These are phyloP conservation scores for Platalea minor DNA, from an alignment of 2,797 vertebrate species.

Conservation along the genomic window DNA sequence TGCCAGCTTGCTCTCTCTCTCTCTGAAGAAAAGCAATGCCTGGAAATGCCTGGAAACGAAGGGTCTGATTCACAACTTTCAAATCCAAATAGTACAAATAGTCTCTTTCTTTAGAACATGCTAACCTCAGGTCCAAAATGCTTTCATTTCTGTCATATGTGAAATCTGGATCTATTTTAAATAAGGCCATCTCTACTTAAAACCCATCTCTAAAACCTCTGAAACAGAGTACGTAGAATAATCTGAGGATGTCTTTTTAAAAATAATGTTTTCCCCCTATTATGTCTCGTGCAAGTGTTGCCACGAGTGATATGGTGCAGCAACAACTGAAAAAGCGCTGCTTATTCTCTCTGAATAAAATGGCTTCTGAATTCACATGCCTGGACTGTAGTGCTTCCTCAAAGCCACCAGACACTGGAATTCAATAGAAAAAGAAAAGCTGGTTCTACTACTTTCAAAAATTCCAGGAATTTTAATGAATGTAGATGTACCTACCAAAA, in stretches of 20 bases:
- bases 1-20: slow-evolving; percentile 18
- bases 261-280: background rate
- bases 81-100: background rate
- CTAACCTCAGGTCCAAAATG: background rate
- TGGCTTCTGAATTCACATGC: background rate
- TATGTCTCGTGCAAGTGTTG: background rate
- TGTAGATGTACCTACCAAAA: background rate
- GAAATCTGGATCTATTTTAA: background rate
- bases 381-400: background rate
- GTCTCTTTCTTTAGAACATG: background rate
- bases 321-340: background rate
- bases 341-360: background rate
- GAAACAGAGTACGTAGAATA: background rate
- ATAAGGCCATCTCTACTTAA: background rate
- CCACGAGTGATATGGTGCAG: background rate
- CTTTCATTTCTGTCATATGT: background rate
- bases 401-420: background rate
- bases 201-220: background rate
- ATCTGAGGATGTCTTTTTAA: background rate
- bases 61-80: slow-evolving; percentile 8
- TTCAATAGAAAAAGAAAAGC: background rate
- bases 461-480: background rate
- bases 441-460: background rate
- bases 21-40: slow-evolving; percentile 33
- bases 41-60: slow-evolving; percentile 29